Percentiles rank a stretch among this genome's conserved stretches.
phyloP scores from a whole-genome alignment of 2,113 vertebrate species.

The Morone chrysops region DNA sequence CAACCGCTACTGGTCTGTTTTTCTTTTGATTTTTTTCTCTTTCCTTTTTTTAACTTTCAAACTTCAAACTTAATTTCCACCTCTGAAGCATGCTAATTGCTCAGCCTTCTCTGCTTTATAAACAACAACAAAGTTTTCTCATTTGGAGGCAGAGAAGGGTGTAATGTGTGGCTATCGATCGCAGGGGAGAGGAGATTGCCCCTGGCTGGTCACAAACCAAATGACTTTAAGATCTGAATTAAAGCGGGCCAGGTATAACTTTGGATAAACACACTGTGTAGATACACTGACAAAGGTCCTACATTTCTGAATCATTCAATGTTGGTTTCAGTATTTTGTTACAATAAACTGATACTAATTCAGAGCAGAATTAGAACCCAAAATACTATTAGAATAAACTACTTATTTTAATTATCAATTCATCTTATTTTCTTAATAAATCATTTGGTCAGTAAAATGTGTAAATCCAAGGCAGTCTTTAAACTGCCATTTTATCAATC shows the following conservation, averaged over 20 bases:
- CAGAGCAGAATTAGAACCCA: not conserved
- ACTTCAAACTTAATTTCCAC: slow-evolving; percentile 68
- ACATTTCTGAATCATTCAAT: not conserved
- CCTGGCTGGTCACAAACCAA: slow-evolving; percentile 58
- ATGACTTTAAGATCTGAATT: slow-evolving; percentile 54
- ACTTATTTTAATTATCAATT: not conserved
- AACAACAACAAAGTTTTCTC: slow-evolving; percentile 65
- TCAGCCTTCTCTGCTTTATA: slow-evolving; percentile 33
- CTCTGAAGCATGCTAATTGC: slow-evolving; percentile 67
- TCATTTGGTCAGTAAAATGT: not conserved
- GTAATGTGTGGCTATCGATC: slow-evolving; percentile 62
- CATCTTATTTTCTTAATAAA: not conserved
- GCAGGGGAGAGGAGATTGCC: slow-evolving; percentile 42
- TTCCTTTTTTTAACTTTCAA: slow-evolving; percentile 34
- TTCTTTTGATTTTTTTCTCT: slow-evolving; percentile 32
- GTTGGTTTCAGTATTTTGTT: not conserved
- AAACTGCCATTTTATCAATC: not conserved
- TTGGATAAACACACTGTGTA: slow-evolving; percentile 12
- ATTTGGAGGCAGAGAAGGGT: slow-evolving; percentile 54
- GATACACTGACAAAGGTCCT: not conserved
- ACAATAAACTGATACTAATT: not conserved
- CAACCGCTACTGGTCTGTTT: slow-evolving; percentile 44
- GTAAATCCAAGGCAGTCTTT: not conserved
- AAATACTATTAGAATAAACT: not conserved
- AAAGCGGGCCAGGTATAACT: slow-evolving; percentile 16